These are phyloP conservation scores for Polymixis lichenea DNA, from an alignment of 2,888 invertebrate genomes.

Conservation along the genomic window DNA sequence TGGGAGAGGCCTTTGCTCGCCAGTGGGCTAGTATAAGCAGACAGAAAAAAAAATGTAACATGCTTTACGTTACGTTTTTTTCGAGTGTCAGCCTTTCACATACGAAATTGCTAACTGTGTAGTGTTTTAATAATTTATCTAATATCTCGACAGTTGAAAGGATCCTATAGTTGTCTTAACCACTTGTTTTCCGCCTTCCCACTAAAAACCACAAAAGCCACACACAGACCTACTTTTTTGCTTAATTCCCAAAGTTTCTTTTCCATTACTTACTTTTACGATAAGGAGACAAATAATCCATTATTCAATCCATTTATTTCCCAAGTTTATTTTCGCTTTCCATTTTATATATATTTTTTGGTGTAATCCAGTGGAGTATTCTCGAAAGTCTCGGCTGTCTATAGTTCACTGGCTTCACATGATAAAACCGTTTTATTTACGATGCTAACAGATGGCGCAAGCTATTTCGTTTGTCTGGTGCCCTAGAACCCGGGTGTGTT, in stretches of 20 bases:
- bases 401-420: conserved; percentile 48
- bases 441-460: conserved; percentile 57
- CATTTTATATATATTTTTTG: conserved; percentile 40
- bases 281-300: conserved; percentile 51
- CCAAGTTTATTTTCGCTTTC: conserved; percentile 30
- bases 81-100: too few relatives aligned
- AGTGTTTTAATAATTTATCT: background rate
- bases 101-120: background rate
- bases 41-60: too few relatives aligned
- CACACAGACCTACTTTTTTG: background rate
- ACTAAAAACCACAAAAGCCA: conserved; percentile 4
- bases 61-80: too few relatives aligned
- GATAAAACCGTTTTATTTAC: conserved; percentile 66
- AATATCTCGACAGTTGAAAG: background rate
- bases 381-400: conserved; percentile 40
- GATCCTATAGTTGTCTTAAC: background rate
- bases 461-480: conserved; percentile 46
- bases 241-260: conserved; percentile 10
- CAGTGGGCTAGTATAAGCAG: too few relatives aligned
- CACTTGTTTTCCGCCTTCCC: background rate
- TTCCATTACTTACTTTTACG: conserved; percentile 24
- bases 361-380: conserved; percentile 53
- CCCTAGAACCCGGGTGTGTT: conserved; percentile 30
- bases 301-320: conserved; percentile 54
- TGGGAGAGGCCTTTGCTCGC: too few relatives aligned